Base-by-base conservation (phyloP, 1,140 invertebrate species). In the Sycophila sp. region DNA sequence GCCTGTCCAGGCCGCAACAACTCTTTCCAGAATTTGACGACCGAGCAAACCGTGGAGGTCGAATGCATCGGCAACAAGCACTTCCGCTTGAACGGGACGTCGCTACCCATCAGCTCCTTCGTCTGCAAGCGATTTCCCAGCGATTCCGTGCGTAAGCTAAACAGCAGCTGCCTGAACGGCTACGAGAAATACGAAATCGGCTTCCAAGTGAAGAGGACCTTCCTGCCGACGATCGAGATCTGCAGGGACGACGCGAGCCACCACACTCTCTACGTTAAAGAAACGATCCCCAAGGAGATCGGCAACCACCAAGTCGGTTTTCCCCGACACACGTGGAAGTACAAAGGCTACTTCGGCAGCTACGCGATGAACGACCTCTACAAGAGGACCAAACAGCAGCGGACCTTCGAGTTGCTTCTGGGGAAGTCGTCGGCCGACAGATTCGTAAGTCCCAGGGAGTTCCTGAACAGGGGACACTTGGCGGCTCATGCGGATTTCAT, bases 381-480 rank as follows among this genome's bases (percentile, higher is more conserved):
- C 42, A 74, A 58, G 6, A 63, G 5, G 81, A 87, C 64, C 24
- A 77, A 5, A 26, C 24, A 0, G 78, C 73, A 4, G 69, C 87
- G 1, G 73, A 74, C 17, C 64, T 24, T 5, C 72, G 82, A 5
- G 22, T 87, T 2, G 77, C 77, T 4, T 80, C 85, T 1, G 17
- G 24, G 5, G n/a, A 75, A 40, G 63, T 80, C n/a, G 79, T 74
- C 5, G 47, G 51, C 2, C 49, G 75, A 79, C 65, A 69, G 80
- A 2, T 81, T 26, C 56, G 64, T 87, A 5, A 55, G 82, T 0
- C n/a, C n/a, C n/a, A n/a, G n/a, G n/a, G n/a, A n/a, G n/a, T n/a
- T n/a, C n/a, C n/a, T n/a, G n/a, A n/a, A n/a, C n/a, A 75, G 83
- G 26, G 88, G 87, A 24, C 87, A 89, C 67, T 51, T 88, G 30